phyloP scores from a whole-genome alignment of 37 sponge, comb jelly and placozoan genomes.

The Theonella swinhoei region DNA sequence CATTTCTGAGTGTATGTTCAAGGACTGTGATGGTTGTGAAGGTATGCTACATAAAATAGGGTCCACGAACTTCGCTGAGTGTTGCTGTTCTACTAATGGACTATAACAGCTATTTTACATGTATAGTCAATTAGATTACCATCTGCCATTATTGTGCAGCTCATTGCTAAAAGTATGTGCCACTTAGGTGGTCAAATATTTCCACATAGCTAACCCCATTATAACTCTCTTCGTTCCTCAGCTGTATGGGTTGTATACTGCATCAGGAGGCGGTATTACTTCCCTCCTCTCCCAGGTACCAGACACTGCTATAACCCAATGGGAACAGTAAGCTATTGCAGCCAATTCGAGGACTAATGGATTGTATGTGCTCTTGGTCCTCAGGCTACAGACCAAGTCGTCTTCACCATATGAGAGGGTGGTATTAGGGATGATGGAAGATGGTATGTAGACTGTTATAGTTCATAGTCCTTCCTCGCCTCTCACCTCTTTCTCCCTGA shows the following conservation, averaged over 20 bases:
- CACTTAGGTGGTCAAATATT: too few relatives aligned
- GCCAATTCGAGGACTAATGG: too few relatives aligned
- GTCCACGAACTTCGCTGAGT: too few relatives aligned
- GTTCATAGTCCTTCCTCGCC: not conserved
- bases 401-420: constrained; percentile 49
- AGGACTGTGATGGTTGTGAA: constrained; percentile 26
- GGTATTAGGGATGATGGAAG: constrained; percentile 40
- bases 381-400: not conserved
- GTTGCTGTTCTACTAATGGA: too few relatives aligned
- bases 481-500: not conserved
- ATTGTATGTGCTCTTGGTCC: too few relatives aligned
- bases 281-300: too few relatives aligned
- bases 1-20: constrained; percentile 30
- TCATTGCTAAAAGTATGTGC: too few relatives aligned
- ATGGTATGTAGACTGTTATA: constrained; percentile 12
- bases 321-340: not conserved
- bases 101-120: too few relatives aligned
- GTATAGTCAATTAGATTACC: too few relatives aligned
- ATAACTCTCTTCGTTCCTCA: not conserved
- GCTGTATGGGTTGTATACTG: constrained; percentile 16
- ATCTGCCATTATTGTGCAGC: too few relatives aligned
- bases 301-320: not conserved
- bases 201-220: too few relatives aligned
- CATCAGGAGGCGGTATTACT: not conserved
- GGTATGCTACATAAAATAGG: not conserved